Evolutionary conservation across 37 sponge, comb jelly and placozoan genomes (phyloP).

Genomic region (Mnemiopsis leidyi): DNA sequence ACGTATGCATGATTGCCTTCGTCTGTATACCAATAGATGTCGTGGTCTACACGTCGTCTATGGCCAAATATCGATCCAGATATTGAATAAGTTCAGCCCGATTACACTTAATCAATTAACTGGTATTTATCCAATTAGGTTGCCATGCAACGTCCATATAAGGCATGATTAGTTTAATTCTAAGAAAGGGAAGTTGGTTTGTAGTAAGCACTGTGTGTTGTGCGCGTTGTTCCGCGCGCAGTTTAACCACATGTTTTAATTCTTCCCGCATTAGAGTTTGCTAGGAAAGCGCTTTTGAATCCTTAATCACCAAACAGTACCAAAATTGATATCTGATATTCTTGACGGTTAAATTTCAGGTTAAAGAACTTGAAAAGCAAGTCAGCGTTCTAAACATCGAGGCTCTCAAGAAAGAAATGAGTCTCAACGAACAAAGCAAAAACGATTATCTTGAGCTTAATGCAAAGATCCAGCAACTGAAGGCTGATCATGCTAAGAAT

Average conservation of each 20-base stretch:
- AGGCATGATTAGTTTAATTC: not conserved
- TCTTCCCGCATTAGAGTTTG: not conserved
- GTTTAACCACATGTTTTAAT: constrained; percentile 44
- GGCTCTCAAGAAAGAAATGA: constrained; percentile 57
- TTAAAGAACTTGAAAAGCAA: constrained; percentile 41
- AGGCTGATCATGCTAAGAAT: constrained; percentile 18
- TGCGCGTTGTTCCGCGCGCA: constrained; percentile 35
- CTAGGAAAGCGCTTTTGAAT: not conserved
- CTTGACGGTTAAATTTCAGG: not conserved
- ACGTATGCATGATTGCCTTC: too few relatives aligned
- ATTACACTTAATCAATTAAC: not conserved
- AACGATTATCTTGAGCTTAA: not conserved
- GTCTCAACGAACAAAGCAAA: constrained; percentile 51
- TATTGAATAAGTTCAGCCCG: not conserved
- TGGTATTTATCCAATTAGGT: constrained; percentile 55
- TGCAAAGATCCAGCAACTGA: not conserved
- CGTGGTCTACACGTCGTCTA: too few relatives aligned
- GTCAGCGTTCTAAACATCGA: constrained; percentile 25
- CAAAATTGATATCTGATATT: not conserved
- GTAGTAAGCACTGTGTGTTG: constrained; percentile 52
- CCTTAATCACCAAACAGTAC: not conserved
- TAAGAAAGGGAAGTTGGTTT: not conserved
- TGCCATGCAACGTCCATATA: constrained; percentile 53
- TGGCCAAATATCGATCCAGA: too few relatives aligned
- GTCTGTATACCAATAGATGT: too few relatives aligned